phyloP scores from a whole-genome alignment of 1,140 invertebrate genomes.

The Triops cancriformis region DNA sequence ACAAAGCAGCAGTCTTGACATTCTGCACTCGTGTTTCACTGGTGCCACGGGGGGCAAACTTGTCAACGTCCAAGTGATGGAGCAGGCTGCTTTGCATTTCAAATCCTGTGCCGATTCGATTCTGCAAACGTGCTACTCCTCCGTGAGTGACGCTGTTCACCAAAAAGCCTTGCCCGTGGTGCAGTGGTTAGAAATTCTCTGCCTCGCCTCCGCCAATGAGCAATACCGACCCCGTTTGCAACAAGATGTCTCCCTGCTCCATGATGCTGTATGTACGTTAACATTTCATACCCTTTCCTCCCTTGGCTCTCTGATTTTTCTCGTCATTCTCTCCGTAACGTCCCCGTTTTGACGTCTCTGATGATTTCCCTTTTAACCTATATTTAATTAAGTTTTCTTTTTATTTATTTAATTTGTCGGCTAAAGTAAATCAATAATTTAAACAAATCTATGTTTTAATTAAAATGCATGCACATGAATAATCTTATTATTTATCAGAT shows the following conservation, averaged over 20 bases:
- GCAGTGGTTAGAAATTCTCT: not conserved
- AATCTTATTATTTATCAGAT: too few species aligned
- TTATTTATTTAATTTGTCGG: too few species aligned
- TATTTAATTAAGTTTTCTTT: too few species aligned
- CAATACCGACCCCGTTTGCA: not conserved
- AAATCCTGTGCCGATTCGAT: constrained; percentile 5
- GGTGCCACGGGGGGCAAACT: not conserved
- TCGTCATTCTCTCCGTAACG: too few species aligned
- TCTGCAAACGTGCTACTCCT: not conserved
- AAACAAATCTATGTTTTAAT: too few species aligned
- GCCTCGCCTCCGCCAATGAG: not conserved
- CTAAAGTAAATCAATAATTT: too few species aligned
- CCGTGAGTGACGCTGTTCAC: not conserved
- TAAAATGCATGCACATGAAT: too few species aligned
- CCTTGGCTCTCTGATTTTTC: too few species aligned
- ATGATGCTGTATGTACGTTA: not conserved
- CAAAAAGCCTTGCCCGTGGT: not conserved
- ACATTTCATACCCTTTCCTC: not conserved
- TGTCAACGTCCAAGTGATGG: constrained; percentile 12
- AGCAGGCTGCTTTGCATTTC: constrained; percentile 1
- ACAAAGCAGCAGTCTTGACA: not conserved
- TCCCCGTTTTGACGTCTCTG: too few species aligned
- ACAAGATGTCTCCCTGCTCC: not conserved
- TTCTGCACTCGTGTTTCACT: not conserved
- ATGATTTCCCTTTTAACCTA: too few species aligned